Evolutionary conservation across 2,797 vertebrate genomes (phyloP), one percentile per base, ranked within the genome.

Genomic region (Platyrinchus mystaceus): DNA sequence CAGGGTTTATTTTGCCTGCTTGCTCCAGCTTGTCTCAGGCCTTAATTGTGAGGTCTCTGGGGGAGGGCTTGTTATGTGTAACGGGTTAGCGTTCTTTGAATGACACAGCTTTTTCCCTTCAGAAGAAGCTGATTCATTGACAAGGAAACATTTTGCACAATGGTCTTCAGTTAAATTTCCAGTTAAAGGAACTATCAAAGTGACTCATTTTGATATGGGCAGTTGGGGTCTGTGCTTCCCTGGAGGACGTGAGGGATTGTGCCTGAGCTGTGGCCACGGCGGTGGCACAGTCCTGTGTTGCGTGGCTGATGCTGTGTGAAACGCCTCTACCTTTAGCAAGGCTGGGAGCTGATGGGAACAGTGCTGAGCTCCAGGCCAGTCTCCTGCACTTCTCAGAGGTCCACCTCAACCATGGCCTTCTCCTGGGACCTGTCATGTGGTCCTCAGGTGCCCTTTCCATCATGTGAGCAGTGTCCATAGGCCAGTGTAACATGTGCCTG

Each of bases 11-110:
- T 92, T 91, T 87, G 41, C 49, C 68, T 76, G 52, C 89, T 58
- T 93, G 90, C 84, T 93, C 64, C 84, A 74, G 90, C 92, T 87
- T 92, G 84, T 89, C 87, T 89, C 24, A 23, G 49, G 30, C 74
- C 67, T 73, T 86, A 86, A 86, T 88, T 95, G 84, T 0, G 0
- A 83, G 56, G 85, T 84, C 60, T 94, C 73, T 81, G 18, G 66
- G 32, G 71, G 39, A 94, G 41, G 71, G 22, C 84, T 89, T 24
- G 14, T 79, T 74, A 26, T 56, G 41, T 84, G 12, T 94, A 95
- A 79, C 55, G 67, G 94, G 59, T 37, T 77, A 39, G 59, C 3
- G 4, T 56, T 79, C 84, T 67, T 34, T 58, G 27, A 67, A 60
- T 14, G 76, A 68, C n/a, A 53, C 46, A 7, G 53, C 52, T 80